phyloP scores from a whole-genome alignment of 2,888 invertebrate genomes.

The Chrysodeixis includens region DNA sequence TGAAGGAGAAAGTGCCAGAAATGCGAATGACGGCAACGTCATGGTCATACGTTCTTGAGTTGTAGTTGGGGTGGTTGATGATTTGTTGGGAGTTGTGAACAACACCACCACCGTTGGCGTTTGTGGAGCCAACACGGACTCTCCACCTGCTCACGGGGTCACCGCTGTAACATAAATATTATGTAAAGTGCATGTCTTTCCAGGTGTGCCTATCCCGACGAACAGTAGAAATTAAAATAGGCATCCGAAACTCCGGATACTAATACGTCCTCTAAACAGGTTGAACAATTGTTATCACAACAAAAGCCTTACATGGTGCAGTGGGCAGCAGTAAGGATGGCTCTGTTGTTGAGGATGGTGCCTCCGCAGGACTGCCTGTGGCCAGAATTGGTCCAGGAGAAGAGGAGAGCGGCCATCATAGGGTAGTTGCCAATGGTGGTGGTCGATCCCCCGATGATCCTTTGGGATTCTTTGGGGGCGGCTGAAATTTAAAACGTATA shows the following conservation, averaged over 20 bases:
- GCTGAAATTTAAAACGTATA: background rate
- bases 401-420: background rate
- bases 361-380: slow-evolving; percentile 31
- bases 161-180: slow-evolving; percentile 46
- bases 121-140: slow-evolving; percentile 64
- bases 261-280: too few relatives aligned
- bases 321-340: slow-evolving; percentile 41
- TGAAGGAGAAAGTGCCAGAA: slow-evolving; percentile 55
- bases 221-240: too few relatives aligned
- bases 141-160: slow-evolving; percentile 54
- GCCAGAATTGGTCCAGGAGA: background rate
- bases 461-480: background rate
- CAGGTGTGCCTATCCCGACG: too few relatives aligned
- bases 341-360: slow-evolving; percentile 30
- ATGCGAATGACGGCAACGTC: slow-evolving; percentile 75
- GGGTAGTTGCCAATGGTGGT: background rate
- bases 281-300: too few relatives aligned
- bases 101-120: slow-evolving; percentile 66
- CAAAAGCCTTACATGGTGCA: slow-evolving; percentile 27
- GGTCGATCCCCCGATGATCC: background rate
- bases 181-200: too few relatives aligned
- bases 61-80: slow-evolving; percentile 70
- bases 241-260: too few relatives aligned
- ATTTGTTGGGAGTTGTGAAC: slow-evolving; percentile 52
- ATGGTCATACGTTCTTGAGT: slow-evolving; percentile 54